These are phyloP conservation scores for Chaetogeoica ovagalla DNA, from an alignment of 2,888 invertebrate genomes.

Conservation along the genomic window DNA sequence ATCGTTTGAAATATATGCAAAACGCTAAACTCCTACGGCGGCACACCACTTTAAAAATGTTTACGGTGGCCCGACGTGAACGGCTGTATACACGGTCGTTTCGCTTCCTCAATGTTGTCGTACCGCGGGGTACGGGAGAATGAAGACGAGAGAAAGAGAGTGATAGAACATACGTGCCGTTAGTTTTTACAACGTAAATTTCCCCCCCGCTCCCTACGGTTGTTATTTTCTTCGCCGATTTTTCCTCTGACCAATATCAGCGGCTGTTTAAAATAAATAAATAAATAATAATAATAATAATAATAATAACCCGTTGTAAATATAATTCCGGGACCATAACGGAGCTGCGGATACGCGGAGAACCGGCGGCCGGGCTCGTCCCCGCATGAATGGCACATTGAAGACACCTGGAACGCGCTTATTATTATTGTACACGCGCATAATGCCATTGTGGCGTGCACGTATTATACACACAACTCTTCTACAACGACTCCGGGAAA, in stretches of 20 bases:
- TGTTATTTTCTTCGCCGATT: not conserved
- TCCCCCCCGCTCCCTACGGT: not conserved
- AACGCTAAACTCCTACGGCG: not conserved
- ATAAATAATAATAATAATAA: conserved; percentile 38
- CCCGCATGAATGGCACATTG: conserved; percentile 47
- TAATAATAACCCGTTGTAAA: conserved; percentile 46
- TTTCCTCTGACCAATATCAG: conserved; percentile 38
- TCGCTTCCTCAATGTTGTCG: conserved; percentile 10
- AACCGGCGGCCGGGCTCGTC: conserved; percentile 13
- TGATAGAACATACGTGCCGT: not conserved
- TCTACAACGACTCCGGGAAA: conserved; percentile 12
- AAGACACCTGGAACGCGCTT: conserved; percentile 48
- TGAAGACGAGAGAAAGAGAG: not conserved
- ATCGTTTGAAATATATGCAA: conserved; percentile 11
- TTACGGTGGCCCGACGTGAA: conserved; percentile 21
- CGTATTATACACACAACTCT: conserved; percentile 31
- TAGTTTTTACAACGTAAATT: conserved; percentile 34
- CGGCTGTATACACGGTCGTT: too few relatives aligned
- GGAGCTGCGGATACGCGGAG: conserved; percentile 41
- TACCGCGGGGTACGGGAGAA: too few relatives aligned
- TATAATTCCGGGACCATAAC: conserved; percentile 33
- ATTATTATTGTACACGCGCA: not conserved
- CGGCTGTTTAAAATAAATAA: conserved; percentile 45
- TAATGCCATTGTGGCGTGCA: conserved; percentile 37
- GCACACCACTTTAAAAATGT: conserved; percentile 26